Conservation (phyloP, 2,797 vertebrate species). For the Alcedo atthis region DNA sequence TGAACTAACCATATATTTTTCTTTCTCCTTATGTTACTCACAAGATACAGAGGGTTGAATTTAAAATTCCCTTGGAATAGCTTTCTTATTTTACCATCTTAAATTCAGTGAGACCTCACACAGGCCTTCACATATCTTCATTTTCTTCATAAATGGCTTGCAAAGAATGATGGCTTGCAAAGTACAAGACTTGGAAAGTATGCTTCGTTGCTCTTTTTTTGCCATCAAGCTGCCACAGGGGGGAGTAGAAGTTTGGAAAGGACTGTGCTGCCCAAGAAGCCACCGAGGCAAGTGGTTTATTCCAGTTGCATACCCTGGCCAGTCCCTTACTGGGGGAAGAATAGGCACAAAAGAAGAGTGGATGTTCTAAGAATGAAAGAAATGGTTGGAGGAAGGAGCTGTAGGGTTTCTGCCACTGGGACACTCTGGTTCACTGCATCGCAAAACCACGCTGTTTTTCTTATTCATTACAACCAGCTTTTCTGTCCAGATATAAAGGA, state of each 20-base stretch:
- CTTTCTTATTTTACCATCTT: not conserved
- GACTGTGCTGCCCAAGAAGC: not conserved
- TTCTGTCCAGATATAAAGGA: conserved; percentile 34
- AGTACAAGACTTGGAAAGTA: not conserved
- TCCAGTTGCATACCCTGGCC: not conserved
- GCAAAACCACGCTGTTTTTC: not conserved
- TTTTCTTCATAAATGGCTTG: not conserved
- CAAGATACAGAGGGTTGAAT: not conserved
- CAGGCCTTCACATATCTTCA: not conserved
- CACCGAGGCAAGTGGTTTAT: not conserved
- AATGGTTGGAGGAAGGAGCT: not conserved
- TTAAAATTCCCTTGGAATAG: not conserved
- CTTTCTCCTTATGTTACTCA: not conserved
- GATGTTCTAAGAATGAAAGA: not conserved
- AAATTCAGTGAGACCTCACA: not conserved
- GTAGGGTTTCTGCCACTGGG: not conserved
- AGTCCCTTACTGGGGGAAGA: not conserved
- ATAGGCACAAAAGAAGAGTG: not conserved
- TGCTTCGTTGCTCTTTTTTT: not conserved
- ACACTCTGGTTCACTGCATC: not conserved
- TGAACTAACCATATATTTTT: not conserved
- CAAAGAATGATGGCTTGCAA: not conserved
- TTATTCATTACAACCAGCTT: conserved; percentile 5
- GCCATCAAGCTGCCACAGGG: conserved; percentile 63
- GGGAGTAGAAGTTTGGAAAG: conserved; percentile 71